Evolutionary conservation across 2,113 vertebrate genomes (phyloP), one percentile per base, ranked within the genome.

Genomic region (Pardalotus punctatus): DNA sequence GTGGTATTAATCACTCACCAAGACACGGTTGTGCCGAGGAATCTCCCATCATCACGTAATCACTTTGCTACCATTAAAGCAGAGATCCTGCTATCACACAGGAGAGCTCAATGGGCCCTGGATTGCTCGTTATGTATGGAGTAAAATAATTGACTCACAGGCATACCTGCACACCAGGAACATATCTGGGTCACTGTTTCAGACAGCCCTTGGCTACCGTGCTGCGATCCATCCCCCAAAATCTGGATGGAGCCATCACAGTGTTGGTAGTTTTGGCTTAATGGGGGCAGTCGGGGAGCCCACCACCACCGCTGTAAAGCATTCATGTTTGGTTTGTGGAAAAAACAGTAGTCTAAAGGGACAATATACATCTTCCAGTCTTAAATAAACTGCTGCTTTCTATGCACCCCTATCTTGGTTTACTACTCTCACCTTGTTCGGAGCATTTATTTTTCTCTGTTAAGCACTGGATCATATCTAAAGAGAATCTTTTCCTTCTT

Each of bases 221-320:
- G 24, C 14, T 79, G 19, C 20, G 40, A 79, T 48, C 20, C 11
- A n/a, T 47, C 13, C n/a, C 48, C 9, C n/a, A 35, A 24, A 48
- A 71, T 54, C 20, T 20, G n/a, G 29, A 47, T 35, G 48, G 60
- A 54, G 15, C 29, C 17, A 24, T 47, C 56, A 61, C 10, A 60
- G 10, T 3, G 6, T 22, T 45, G 47, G 23, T 43, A 27, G 12
- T 51, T 43, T 12, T 23, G 27, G 12, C 8, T 69, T 61, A n/a
- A 45, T 0, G 0, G 12, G 6, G 6, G 5, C 4, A 5, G 4
- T 6, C 0, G 0, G 12, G 6, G 3, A 28, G 5, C 38, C 20
- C 38, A 23, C 19, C 0, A 1, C 23, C 38, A 53, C 22, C 38
- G 38, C 23, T 53, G 22, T 28, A 78, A 84, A 84, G 10, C 19